Conservation (phyloP, 2,113 vertebrate genomes). For the Psammodynastes pulverulentus region DNA sequence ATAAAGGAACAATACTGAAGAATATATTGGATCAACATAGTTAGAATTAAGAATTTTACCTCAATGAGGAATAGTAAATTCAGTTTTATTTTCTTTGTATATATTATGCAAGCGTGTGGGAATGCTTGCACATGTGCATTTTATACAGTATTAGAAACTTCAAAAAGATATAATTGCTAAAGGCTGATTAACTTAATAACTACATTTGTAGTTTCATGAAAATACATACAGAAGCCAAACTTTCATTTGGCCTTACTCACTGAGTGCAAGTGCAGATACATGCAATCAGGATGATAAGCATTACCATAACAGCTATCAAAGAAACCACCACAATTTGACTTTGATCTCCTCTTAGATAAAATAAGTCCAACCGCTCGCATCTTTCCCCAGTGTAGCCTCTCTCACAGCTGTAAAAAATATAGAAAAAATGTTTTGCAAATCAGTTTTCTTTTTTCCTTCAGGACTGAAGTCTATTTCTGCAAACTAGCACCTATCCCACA, state of each 20-base stretch:
- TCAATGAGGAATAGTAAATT: not conserved
- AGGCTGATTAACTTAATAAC: not conserved
- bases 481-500: not conserved
- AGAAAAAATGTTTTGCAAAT: not conserved
- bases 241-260: slow-evolving; percentile 68
- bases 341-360: slow-evolving; percentile 56
- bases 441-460: not conserved
- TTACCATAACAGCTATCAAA: slow-evolving; percentile 68
- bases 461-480: no score
- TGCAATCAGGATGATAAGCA: slow-evolving; percentile 74
- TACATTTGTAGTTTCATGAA: not conserved
- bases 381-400: slow-evolving; percentile 73
- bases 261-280: slow-evolving; percentile 74
- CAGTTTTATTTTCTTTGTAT: not conserved
- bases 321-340: slow-evolving; percentile 74
- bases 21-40: not conserved
- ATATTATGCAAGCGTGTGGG: not conserved
- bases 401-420: slow-evolving; percentile 71
- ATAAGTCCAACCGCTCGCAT: slow-evolving; percentile 77
- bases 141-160: not conserved
- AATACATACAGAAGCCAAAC: not conserved
- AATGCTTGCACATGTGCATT: not conserved
- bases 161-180: not conserved
- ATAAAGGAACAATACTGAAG: not conserved
- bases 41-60: not conserved